Conservation (phyloP, 2,113 vertebrate genomes). For the Cisticola juncidis region DNA sequence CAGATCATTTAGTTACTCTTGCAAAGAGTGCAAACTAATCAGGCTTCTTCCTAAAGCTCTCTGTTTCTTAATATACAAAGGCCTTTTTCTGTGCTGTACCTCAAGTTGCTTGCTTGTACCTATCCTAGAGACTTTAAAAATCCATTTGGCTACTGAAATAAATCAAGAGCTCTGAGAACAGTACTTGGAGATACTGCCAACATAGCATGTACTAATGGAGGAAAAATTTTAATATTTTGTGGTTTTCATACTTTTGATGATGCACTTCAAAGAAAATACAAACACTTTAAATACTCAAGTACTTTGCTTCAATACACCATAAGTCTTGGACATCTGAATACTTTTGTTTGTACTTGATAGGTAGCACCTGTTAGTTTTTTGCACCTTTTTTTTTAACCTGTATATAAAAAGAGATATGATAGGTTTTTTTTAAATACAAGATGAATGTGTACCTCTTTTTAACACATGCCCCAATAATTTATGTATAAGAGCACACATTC, state of each 20-base stretch:
- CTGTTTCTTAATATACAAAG: not conserved
- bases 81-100: not conserved
- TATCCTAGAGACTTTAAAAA: not conserved
- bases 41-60: not conserved
- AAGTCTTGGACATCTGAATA: not conserved
- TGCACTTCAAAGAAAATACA: not conserved
- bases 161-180: not conserved
- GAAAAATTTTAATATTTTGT: not conserved
- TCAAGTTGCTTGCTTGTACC: not conserved
- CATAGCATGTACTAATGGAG: not conserved
- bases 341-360: not conserved
- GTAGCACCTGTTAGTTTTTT: not conserved
- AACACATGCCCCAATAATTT: not conserved
- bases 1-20: not conserved
- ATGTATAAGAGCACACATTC: not conserved
- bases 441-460: not conserved
- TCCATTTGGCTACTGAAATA: not conserved
- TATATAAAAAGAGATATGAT: accelerated
- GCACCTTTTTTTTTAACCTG: not conserved
- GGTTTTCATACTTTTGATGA: not conserved
- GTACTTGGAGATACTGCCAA: not conserved
- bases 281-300: not conserved
- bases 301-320: not conserved
- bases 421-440: not conserved
- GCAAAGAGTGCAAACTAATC: not conserved